Percentiles rank a stretch among this genome's conserved stretches.
phyloP scores from a whole-genome alignment of 1,140 invertebrate genomes.

The Phymorhynchus buccinoides region DNA sequence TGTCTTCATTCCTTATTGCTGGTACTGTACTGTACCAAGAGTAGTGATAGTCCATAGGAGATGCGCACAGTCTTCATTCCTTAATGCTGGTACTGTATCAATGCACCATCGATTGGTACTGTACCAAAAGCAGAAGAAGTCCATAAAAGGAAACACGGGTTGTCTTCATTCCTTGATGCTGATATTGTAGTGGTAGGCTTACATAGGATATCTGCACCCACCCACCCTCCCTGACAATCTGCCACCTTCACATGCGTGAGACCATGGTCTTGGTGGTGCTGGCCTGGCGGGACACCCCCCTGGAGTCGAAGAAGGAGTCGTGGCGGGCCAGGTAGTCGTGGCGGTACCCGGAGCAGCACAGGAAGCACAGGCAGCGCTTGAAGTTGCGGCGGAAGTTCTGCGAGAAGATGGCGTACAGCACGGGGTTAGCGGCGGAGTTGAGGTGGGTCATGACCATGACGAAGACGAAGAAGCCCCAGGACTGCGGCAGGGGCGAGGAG shows the following conservation, averaged over 20 bases:
- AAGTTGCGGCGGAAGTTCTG: conserved; percentile 72
- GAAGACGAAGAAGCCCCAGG: conserved; percentile 69
- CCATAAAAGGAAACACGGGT: no score
- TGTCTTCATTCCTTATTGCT: no score
- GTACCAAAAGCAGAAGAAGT: no score
- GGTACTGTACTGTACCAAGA: no score
- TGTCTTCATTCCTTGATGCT: no score
- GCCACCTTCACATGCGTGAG: conserved; percentile 48
- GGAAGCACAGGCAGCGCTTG: conserved; percentile 64
- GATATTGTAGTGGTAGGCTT: no score
- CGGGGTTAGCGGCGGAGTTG: conserved; percentile 73
- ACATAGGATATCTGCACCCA: no score
- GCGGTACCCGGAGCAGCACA: conserved; percentile 48
- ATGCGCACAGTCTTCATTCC: no score
- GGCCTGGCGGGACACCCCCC: conserved; percentile 51
- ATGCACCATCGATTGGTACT: no score
- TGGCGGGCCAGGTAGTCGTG: conserved; percentile 51
- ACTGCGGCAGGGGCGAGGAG: conserved; percentile 61
- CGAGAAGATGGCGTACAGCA: conserved; percentile 74
- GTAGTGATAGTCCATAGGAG: no score
- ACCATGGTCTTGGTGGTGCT: conserved; percentile 54
- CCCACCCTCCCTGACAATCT: no score
- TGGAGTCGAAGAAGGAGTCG: conserved; percentile 56
- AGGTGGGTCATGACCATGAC: conserved; percentile 69
- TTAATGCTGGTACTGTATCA: no score